Evolutionary conservation across 2,113 vertebrate species (phyloP).

Genomic region (Eretmochelys imbricata): DNA sequence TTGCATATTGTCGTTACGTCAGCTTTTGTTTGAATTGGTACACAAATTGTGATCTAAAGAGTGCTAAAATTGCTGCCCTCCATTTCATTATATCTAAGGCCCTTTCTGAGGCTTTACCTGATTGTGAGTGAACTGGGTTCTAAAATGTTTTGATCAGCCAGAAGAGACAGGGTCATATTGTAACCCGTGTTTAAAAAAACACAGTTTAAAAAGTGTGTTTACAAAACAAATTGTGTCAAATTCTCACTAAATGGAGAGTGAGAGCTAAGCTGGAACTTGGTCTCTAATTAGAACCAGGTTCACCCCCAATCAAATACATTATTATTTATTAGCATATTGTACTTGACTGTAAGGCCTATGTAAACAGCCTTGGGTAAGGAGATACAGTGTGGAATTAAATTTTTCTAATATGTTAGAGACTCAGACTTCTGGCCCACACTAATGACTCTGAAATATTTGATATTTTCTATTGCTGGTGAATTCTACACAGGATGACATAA

Average conservation of each 20-base stretch:
- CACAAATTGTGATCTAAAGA: background rate
- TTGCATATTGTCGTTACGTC: background rate
- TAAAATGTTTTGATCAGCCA: background rate
- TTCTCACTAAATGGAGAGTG: background rate
- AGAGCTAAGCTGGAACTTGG: fast-evolving
- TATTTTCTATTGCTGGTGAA: background rate
- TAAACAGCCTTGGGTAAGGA: background rate
- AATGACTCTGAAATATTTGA: background rate
- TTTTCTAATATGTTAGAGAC: background rate
- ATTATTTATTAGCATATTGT: background rate
- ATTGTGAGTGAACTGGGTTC: background rate
- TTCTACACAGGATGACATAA: background rate
- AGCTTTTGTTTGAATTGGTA: background rate
- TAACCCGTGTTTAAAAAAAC: background rate
- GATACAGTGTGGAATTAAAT: background rate
- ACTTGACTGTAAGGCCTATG: background rate
- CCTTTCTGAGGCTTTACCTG: background rate
- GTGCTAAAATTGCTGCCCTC: background rate
- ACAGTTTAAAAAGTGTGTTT: no score
- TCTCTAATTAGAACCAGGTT: background rate
- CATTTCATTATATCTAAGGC: background rate
- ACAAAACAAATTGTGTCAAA: background rate
- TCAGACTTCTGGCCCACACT: background rate
- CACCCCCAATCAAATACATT: background rate
- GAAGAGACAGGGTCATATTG: background rate